Conservation (phyloP, 2,888 invertebrate species). For the Lysandra bellargus region DNA sequence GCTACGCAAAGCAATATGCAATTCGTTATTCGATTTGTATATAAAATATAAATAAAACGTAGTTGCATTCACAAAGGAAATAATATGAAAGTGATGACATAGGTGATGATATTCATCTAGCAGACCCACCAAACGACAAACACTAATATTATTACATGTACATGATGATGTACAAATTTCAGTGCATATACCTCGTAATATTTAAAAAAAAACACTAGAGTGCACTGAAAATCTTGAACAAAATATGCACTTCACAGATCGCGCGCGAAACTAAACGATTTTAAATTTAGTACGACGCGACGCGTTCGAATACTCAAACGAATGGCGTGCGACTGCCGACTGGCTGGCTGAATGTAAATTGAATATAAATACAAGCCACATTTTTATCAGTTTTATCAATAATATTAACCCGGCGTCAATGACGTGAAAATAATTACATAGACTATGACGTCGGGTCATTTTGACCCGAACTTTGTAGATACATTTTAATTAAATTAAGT, state of each 20-base stretch:
- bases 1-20: neutral
- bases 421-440: too few relatives aligned
- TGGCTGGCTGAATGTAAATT: slow-evolving; percentile 20
- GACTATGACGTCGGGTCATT: too few relatives aligned
- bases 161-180: neutral
- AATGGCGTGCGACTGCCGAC: slow-evolving; percentile 11
- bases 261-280: neutral
- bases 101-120: neutral
- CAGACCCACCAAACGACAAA: neutral
- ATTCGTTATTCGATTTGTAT: neutral
- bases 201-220: neutral
- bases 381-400: slow-evolving; percentile 27
- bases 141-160: too few relatives aligned
- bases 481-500: too few relatives aligned
- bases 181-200: neutral
- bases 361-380: slow-evolving; percentile 1
- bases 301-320: slow-evolving; percentile 15
- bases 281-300: slow-evolving; percentile 19
- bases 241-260: slow-evolving; percentile 8
- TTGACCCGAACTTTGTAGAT: too few relatives aligned
- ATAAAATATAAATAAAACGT: neutral
- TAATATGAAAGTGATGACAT: neutral
- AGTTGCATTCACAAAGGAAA: neutral
- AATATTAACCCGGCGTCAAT: neutral
- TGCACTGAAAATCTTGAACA: neutral